phyloP scores from a whole-genome alignment of 1,140 invertebrate genomes.

The Drosophila sulfurigaster region DNA sequence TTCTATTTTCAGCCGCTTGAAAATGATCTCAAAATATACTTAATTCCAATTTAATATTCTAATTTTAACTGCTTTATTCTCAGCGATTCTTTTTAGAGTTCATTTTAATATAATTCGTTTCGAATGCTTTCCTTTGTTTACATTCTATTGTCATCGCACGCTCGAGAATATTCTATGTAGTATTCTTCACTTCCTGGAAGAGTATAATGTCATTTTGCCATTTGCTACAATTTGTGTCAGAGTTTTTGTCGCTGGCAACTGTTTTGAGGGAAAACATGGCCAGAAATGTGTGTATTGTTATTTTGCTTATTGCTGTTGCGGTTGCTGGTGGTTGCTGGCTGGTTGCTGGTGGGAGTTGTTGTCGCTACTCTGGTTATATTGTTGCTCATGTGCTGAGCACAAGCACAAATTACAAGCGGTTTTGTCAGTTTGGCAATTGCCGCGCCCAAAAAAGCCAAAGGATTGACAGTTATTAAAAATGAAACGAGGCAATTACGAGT shows the following conservation, averaged over 20 bases:
- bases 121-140: background rate
- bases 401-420: constrained; percentile 62
- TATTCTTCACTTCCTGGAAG: background rate
- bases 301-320: constrained; percentile 26
- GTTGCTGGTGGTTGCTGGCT: constrained; percentile 29
- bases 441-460: constrained; percentile 70
- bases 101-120: background rate
- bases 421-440: constrained; percentile 71
- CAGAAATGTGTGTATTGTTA: constrained; percentile 28
- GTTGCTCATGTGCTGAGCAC: constrained; percentile 59
- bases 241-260: constrained; percentile 46
- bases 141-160: background rate
- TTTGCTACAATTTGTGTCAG: constrained; percentile 28
- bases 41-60: too few species aligned
- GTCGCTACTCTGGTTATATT: constrained; percentile 47
- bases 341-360: constrained; percentile 28
- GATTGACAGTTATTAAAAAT: constrained; percentile 82
- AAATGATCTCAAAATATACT: too few species aligned
- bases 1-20: background rate
- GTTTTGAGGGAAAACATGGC: constrained; percentile 18
- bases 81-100: background rate
- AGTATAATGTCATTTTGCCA: constrained; percentile 18
- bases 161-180: constrained; percentile 9
- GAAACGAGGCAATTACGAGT: constrained; percentile 80
- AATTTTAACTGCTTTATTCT: background rate